Evolutionary conservation across 2,888 invertebrate genomes (phyloP), one percentile per base, ranked within the genome.

Genomic region (Lasioglossum malachurum): DNA sequence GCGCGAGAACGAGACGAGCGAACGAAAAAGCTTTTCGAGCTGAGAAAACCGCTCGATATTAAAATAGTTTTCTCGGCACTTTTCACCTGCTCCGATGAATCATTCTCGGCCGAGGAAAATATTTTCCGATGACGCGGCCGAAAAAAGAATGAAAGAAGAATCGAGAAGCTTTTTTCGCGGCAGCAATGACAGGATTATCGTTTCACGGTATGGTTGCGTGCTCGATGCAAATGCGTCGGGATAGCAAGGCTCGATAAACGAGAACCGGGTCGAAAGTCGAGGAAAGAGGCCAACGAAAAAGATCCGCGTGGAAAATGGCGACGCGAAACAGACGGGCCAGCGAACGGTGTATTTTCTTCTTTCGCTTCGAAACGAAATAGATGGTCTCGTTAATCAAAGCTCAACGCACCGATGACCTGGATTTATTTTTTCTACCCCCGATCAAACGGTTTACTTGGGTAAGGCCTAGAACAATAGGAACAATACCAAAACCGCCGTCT

Each of bases 321-420:
- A 10, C 41, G 44, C 19, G 31, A 27, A 44, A 44, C 14, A n/a
- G 8, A 74, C n/a, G 14, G 41, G 35, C 23, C n/a, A 53, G 27
- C 44, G 31, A 38, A 38, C 23, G 31, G n/a, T 31, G 1, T 10
- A 60, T 53, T 67, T 60, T 72, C 46, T 23, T 19, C 1, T n/a
- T 35, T 75, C 60, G n/a, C n/a, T 60, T 41, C n/a, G 75, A 41
- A 77, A 46, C 75, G 49, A 53, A 64, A 81, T 46, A 81, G 4
- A 60, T 27, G 5, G 72, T 81, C 49, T 78, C 69, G 87, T 74
- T 87, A 82, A 81, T 87, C 79, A 67, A 78, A 85, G 82, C 82
- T 80, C 57, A 69, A 87, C 76, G 86, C 87, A 87, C 74, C 57
- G 77, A 76, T 44, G 86, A 79, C 86, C 86, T 35, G 74, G 71